A percentile compares a stretch with the other conserved stretches of the same genome.
Conservation (phyloP, 2,797 vertebrate species). For the Artibeus jamaicensis region DNA sequence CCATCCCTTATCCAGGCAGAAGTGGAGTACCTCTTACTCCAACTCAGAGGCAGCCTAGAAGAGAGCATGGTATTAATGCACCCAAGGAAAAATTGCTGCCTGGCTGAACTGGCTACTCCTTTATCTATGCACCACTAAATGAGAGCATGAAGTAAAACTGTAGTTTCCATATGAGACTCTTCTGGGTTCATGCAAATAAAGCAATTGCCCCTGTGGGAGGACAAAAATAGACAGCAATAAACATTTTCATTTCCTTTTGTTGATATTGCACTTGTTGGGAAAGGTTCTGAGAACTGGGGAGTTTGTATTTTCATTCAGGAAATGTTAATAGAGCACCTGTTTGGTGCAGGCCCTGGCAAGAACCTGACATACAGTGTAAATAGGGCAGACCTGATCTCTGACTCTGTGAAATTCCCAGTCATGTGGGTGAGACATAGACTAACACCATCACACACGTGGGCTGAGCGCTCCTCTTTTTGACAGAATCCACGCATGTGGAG, state of each 20-base stretch:
- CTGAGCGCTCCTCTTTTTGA: neutral
- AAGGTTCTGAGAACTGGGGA: neutral
- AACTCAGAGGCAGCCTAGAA: neutral
- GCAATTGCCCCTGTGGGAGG: neutral
- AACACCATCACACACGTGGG: neutral
- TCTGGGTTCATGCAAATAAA: neutral
- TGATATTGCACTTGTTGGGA: neutral
- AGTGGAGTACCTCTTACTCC: neutral
- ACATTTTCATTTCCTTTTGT: neutral
- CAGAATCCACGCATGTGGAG: neutral
- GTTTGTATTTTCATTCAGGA: neutral
- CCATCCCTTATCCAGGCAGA: neutral
- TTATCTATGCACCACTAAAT: neutral
- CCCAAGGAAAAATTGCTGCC: neutral
- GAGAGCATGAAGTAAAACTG: conserved; percentile 3
- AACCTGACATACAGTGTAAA: neutral
- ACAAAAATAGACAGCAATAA: neutral
- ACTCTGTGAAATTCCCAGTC: neutral
- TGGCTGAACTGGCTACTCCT: neutral
- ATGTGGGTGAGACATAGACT: neutral
- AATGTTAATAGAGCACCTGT: neutral
- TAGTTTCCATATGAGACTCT: neutral
- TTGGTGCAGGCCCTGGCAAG: neutral
- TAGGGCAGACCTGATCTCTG: neutral
- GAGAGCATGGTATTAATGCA: neutral